phyloP scores from a whole-genome alignment of 1,140 invertebrate species.

The Drosophila kohkoa region DNA sequence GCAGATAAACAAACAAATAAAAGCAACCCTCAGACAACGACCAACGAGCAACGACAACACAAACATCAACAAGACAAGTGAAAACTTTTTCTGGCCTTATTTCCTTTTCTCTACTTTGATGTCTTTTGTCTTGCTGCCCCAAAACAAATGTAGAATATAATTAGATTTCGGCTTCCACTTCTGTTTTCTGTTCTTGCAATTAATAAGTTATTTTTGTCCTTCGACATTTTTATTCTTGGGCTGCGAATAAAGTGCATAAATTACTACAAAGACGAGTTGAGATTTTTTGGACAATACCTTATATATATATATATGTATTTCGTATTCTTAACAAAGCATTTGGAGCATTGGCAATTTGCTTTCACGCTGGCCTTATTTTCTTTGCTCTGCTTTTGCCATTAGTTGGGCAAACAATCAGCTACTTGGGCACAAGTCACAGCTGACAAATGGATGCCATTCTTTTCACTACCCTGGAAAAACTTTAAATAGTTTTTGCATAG shows the following conservation, averaged over 20 bases:
- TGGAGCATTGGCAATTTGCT: slow-evolving; percentile 59
- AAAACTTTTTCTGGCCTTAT: slow-evolving; percentile 40
- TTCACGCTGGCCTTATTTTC: slow-evolving; percentile 31
- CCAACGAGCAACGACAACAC: slow-evolving; percentile 16
- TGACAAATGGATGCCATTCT: neutral
- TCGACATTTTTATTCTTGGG: slow-evolving; percentile 16
- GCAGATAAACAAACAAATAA: slow-evolving; percentile 44
- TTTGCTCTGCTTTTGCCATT: slow-evolving; percentile 50
- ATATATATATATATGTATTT: slow-evolving; percentile 6
- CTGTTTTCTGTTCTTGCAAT: slow-evolving; percentile 34
- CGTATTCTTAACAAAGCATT: slow-evolving; percentile 25
- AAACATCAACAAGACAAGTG: slow-evolving; percentile 57
- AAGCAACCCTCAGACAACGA: slow-evolving; percentile 1
- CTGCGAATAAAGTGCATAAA: slow-evolving; percentile 35
- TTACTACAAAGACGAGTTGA: slow-evolving; percentile 22
- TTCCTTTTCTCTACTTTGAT: neutral
- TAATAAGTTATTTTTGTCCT: slow-evolving; percentile 54
- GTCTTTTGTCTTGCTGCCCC: slow-evolving; percentile 16
- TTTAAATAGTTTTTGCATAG: too few relatives aligned
- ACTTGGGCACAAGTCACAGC: neutral
- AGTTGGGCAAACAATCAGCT: slow-evolving; percentile 77
- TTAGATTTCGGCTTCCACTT: slow-evolving; percentile 36
- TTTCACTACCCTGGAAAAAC: neutral
- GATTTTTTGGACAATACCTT: neutral
- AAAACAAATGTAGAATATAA: slow-evolving; percentile 38